Evolutionary conservation across 2,113 vertebrate genomes (phyloP).

Genomic region (Cathartes aura): DNA sequence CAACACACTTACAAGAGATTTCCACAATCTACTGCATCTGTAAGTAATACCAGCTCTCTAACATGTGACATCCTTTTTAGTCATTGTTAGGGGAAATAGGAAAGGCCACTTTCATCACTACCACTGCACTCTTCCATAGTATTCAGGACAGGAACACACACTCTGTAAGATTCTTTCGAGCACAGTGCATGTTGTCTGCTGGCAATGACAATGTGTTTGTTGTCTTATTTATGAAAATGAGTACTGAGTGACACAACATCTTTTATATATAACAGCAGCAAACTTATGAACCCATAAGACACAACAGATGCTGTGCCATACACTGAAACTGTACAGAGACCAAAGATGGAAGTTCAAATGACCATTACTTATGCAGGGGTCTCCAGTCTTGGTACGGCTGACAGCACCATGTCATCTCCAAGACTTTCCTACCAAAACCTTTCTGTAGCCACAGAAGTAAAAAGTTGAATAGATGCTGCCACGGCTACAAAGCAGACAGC

Average conservation of each 20-base stretch:
- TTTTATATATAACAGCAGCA: not conserved
- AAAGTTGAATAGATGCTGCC: not conserved
- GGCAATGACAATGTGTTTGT: not conserved
- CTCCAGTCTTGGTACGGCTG: not conserved
- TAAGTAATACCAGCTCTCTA: conserved; percentile 1
- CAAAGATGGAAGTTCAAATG: not conserved
- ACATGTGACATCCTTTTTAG: not conserved
- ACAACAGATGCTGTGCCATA: not conserved
- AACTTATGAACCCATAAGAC: not conserved
- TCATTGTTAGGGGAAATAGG: not conserved
- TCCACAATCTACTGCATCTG: not conserved
- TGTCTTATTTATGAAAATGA: not conserved
- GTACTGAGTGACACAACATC: not conserved
- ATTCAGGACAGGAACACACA: not conserved
- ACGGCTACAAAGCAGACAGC: not conserved
- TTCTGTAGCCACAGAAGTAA: not conserved
- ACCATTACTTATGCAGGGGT: not conserved
- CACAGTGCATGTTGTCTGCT: not conserved
- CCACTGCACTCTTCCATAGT: not conserved
- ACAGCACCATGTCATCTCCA: not conserved
- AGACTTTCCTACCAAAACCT: not conserved
- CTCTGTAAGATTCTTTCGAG: not conserved
- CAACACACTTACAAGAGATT: not conserved
- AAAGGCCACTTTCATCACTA: not conserved
- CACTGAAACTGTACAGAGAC: not conserved